Conservation (phyloP, 2,888 invertebrate genomes). For the Teinopalpus imperialis region DNA sequence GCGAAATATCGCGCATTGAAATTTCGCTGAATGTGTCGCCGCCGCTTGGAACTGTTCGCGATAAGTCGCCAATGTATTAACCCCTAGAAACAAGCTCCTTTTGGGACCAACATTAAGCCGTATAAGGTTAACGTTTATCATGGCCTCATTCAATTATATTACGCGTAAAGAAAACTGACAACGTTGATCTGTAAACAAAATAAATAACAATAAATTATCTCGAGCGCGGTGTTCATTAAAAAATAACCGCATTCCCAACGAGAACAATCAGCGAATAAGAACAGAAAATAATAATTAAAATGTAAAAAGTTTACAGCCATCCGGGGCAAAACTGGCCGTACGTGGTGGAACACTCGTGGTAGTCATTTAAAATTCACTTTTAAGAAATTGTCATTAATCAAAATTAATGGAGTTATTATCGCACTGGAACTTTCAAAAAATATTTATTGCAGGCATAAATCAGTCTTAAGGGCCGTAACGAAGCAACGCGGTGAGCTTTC, state of each 20-base stretch:
- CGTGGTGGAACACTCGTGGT: slow-evolving; percentile 38
- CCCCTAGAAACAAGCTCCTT: slow-evolving; percentile 37
- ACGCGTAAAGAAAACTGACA: slow-evolving; percentile 22
- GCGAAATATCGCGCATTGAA: slow-evolving; percentile 79
- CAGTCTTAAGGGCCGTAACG: slow-evolving; percentile 78
- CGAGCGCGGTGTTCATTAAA: slow-evolving; percentile 35
- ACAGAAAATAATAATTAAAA: slow-evolving; percentile 58
- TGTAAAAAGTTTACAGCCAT: slow-evolving; percentile 55
- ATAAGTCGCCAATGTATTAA: slow-evolving; percentile 66
- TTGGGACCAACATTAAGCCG: slow-evolving; percentile 16
- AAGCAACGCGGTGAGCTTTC: slow-evolving; percentile 68
- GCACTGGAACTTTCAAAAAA: slow-evolving; percentile 79
- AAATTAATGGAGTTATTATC: slow-evolving; percentile 82
- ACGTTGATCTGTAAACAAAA: slow-evolving; percentile 21
- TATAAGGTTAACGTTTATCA: slow-evolving; percentile 28
- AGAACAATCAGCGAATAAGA: slow-evolving; percentile 62
- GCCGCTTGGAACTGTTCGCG: slow-evolving; percentile 60
- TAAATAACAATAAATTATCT: slow-evolving; percentile 27
- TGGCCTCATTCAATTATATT: slow-evolving; percentile 20
- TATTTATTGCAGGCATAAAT: slow-evolving; percentile 78
- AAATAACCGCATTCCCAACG: slow-evolving; percentile 53
- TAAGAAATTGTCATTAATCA: slow-evolving; percentile 80
- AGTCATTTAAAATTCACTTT: slow-evolving; percentile 72
- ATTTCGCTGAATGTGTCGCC: slow-evolving; percentile 78
- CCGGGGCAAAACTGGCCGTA: slow-evolving; percentile 54